phyloP scores from a whole-genome alignment of 2,113 vertebrate species.

The Phylloscopus trochiloides region DNA sequence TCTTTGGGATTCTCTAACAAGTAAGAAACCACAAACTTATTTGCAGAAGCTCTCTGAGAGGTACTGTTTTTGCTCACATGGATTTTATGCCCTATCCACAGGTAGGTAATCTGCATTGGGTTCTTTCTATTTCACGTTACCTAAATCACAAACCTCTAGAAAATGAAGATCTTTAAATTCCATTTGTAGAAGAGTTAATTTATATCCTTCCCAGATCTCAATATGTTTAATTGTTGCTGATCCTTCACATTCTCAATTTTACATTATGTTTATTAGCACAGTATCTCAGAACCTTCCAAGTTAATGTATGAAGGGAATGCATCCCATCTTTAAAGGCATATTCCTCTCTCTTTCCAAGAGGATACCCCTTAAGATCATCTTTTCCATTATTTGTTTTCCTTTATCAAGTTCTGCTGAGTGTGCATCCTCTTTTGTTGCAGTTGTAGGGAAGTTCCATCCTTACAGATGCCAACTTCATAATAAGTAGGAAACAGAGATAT shows the following conservation, averaged over 20 bases:
- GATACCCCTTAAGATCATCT: background rate
- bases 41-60: background rate
- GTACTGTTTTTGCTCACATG: background rate
- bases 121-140: background rate
- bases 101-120: background rate
- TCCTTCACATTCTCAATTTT: background rate
- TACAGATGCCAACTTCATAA: background rate
- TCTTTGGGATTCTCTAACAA: background rate
- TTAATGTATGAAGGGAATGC: background rate
- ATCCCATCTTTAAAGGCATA: background rate
- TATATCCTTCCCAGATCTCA: background rate
- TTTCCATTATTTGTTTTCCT: background rate
- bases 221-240: background rate
- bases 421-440: background rate
- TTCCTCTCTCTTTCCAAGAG: background rate
- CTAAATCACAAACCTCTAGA: background rate
- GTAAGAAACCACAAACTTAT: background rate
- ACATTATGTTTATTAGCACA: background rate
- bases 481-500: background rate
- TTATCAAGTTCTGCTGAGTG: background rate
- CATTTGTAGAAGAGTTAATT: background rate
- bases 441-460: background rate
- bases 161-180: background rate
- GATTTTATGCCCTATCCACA: background rate
- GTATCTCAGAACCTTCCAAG: background rate